These are phyloP conservation scores for Enteromius viviparus DNA, from an alignment of 2,797 vertebrate species.

Conservation along the genomic window DNA sequence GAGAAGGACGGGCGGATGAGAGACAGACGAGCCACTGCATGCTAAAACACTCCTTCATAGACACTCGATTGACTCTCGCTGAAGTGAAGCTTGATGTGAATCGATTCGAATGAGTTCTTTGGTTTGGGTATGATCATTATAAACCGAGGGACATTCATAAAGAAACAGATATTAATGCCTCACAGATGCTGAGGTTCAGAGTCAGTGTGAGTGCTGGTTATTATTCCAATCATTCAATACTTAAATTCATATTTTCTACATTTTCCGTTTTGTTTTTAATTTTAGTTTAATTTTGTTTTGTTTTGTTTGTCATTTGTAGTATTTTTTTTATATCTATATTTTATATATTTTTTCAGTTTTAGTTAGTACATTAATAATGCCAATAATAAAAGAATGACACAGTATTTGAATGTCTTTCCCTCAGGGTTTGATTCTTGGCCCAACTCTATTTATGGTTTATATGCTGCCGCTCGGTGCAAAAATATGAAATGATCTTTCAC, in stretches of 20 bases:
- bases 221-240: not conserved
- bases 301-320: too few relatives aligned
- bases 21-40: not conserved
- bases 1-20: not conserved
- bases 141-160: not conserved
- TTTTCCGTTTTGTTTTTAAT: too few relatives aligned
- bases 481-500: too few relatives aligned
- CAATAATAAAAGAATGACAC: too few relatives aligned
- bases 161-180: not conserved
- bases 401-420: not conserved
- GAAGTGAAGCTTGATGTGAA: not conserved
- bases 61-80: not conserved
- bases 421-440: not conserved
- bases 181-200: too few relatives aligned
- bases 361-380: too few relatives aligned
- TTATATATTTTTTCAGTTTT: too few relatives aligned
- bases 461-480: not conserved
- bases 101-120: not conserved
- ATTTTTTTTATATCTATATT: too few relatives aligned
- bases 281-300: too few relatives aligned
- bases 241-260: too few relatives aligned
- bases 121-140: not conserved
- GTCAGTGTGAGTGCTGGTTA: too few relatives aligned
- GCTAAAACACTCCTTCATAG: constrained; percentile 1
- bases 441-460: not conserved